phyloP scores from a whole-genome alignment of 1,140 invertebrate genomes.

The Stegodyphus dumicola region DNA sequence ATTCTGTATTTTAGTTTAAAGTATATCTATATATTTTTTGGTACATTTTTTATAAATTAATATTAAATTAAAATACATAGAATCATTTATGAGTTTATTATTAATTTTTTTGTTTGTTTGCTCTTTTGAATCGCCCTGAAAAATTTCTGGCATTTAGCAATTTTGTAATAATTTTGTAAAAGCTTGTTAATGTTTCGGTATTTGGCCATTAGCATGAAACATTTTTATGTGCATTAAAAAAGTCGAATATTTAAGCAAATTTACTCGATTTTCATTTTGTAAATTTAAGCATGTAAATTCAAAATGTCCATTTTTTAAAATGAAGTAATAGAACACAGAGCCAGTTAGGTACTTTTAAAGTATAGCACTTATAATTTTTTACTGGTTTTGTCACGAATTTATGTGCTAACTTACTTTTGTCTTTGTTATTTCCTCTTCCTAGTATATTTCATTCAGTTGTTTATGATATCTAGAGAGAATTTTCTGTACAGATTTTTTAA shows the following conservation, averaged over 20 bases:
- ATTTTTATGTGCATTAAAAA: not conserved
- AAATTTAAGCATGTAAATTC: not conserved
- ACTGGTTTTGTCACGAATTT: not conserved
- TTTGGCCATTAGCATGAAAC: no score
- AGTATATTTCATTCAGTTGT: not conserved
- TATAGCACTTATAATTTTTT: not conserved
- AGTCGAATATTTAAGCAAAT: not conserved
- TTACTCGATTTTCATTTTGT: not conserved
- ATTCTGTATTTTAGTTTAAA: no score
- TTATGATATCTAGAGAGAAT: not conserved
- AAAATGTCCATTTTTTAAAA: not conserved
- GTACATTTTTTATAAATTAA: no score
- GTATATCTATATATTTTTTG: no score
- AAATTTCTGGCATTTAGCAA: no score
- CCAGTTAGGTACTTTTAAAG: not conserved
- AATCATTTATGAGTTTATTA: no score
- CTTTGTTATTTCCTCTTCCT: not conserved
- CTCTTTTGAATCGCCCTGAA: no score
- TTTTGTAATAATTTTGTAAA: no score
- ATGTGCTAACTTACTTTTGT: not conserved
- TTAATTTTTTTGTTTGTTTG: no score
- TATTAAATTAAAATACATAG: no score
- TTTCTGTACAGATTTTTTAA: not conserved
- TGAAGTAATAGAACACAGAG: not conserved
- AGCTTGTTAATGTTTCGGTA: no score